Evolutionary conservation across 2,113 vertebrate species (phyloP).

Genomic region (Neomonachus schauinslandi): DNA sequence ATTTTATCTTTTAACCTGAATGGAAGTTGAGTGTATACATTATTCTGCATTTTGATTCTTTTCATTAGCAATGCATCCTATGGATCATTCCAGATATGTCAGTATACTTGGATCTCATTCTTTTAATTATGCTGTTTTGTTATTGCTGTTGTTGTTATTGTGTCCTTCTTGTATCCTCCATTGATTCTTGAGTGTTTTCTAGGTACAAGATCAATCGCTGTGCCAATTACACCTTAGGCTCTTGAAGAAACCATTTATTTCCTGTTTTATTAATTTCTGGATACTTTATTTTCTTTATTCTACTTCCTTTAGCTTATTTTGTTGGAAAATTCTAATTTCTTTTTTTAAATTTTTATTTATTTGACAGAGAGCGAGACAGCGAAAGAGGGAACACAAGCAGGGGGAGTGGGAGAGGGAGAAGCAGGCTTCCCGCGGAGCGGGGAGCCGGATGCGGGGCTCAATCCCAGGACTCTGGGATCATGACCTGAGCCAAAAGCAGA

Average conservation of each 20-base stretch:
- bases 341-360: no score
- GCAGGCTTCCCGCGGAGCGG: no score
- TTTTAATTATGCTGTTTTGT: not conserved
- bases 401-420: no score
- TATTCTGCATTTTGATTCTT: not conserved
- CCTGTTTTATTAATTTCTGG: slow-evolving; percentile 1
- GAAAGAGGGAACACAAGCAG: no score
- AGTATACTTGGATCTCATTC: not conserved
- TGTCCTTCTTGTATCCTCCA: not conserved
- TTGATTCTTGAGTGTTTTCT: not conserved
- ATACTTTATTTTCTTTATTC: slow-evolving; percentile 3
- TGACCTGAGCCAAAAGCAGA: no score
- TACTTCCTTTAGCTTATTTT: not conserved
- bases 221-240: not conserved
- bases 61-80: not conserved
- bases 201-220: not conserved
- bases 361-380: no score
- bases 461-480: no score
- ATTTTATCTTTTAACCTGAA: not conserved
- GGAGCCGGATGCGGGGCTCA: no score
- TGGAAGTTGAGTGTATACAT: not conserved
- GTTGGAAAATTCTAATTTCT: not conserved
- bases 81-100: not conserved
- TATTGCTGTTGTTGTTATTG: not conserved
- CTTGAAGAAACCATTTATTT: not conserved